Evolutionary conservation across 2,113 vertebrate genomes (phyloP), one percentile per base, ranked within the genome.

Genomic region (Cricetomys ansorgei): DNA sequence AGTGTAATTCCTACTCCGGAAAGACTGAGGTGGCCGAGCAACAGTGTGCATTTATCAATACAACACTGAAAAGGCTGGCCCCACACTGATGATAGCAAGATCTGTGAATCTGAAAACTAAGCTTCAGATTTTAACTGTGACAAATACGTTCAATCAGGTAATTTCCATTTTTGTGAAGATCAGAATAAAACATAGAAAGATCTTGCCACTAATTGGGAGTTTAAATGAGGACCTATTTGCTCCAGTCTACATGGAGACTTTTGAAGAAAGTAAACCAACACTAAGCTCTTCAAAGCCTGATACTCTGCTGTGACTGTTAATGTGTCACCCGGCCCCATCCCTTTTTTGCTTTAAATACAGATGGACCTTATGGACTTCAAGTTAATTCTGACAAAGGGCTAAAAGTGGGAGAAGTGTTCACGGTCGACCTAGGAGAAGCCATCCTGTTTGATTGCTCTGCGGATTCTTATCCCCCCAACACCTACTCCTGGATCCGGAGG

Each of bases 401-500:
- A 89, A 99, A 99, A 84, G 98, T 99, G 34, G 99, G 99, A 7
- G 98, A 98, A 15, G 99, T 99, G 89, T 99, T 99, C 96, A 99
- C 99, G 45, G 98, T 99, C 93, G 99, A 99, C 84, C 92, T 99
- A 4, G 99, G 99, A 64, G 99, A 99, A 97, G 98, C 99, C 77
- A 97, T 99, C 81, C 98, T 99, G 89, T 99, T 99, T 10, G 98
- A 99, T 92, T 99, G 99, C 98, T 99, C 98, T 40, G 99, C 99
- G 0, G 99, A 99, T 80, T 99, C 99, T 83, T 99, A 99, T 92
- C 99, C 99, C 57, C 99, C 99, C 64, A 99, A 99, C 98, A 99
- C 98, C 96, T 99, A 99, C 8, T 99, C 98, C 5, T 99, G 99
- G 99, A 99, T 99, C 96, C 99, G 97, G 43, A 99, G 98, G 93